Evolutionary conservation across 2,113 vertebrate genomes (phyloP).

Genomic region (Tupaia tana): DNA sequence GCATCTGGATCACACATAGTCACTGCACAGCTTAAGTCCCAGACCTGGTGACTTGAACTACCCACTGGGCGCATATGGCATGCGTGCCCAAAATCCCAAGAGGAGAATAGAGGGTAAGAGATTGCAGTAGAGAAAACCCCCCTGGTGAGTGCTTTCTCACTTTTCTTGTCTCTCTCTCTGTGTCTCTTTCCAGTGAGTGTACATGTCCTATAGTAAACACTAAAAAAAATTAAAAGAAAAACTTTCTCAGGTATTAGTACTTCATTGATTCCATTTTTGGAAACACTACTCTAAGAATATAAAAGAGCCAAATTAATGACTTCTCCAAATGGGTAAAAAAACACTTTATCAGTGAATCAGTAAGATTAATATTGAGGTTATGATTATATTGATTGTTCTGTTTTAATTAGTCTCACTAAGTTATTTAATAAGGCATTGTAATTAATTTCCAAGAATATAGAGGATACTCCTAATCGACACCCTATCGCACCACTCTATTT

Average conservation of each 20-base stretch:
- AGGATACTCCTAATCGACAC: not conserved
- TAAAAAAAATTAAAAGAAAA: no score
- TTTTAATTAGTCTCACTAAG: not conserved
- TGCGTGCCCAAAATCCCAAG: no score
- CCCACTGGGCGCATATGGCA: no score
- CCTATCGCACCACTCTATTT: not conserved
- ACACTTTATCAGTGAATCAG: not conserved
- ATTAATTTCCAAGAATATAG: constrained; percentile 37
- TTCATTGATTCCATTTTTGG: not conserved
- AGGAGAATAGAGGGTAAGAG: no score
- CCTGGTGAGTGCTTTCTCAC: no score
- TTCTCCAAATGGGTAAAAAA: not conserved
- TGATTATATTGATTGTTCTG: constrained; percentile 11
- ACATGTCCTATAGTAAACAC: no score
- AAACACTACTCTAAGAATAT: constrained; percentile 19
- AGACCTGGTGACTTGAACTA: no score
- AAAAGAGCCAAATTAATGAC: not conserved
- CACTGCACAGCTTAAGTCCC: no score
- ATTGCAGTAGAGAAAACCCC: no score
- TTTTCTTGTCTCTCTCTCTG: no score
- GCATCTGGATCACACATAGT: no score
- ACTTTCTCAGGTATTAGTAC: not conserved
- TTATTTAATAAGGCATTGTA: not conserved
- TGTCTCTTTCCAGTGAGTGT: no score
- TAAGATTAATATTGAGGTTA: not conserved